A percentile compares a stretch with the other conserved stretches of the same genome.
Conservation (phyloP, 2,888 invertebrate species). For the Athalia circularis region DNA sequence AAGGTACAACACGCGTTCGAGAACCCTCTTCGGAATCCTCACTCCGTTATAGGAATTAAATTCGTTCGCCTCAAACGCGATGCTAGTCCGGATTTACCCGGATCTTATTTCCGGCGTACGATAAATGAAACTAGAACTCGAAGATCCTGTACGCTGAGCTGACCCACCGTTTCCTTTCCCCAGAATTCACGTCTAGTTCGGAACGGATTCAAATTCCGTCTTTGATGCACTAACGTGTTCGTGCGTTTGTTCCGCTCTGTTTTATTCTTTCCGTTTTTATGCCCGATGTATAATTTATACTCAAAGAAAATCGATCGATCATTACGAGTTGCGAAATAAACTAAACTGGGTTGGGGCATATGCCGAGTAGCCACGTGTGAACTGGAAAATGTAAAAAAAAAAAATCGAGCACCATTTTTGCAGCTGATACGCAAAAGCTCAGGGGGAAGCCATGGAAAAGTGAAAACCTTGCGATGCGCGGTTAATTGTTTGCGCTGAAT, state of each 20-base stretch:
- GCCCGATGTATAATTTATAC: too few species aligned
- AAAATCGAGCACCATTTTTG: neutral
- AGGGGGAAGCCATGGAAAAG: neutral
- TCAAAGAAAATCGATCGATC: too few species aligned
- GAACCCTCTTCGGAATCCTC: neutral
- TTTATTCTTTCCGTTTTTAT: neutral
- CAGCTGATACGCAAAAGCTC: too few species aligned
- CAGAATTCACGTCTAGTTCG: slow-evolving; percentile 21
- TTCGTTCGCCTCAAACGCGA: too few species aligned
- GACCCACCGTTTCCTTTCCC: neutral
- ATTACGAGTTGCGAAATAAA: too few species aligned
- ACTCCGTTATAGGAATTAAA: neutral
- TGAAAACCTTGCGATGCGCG: neutral
- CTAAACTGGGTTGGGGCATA: too few species aligned
- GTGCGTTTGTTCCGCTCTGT: neutral
- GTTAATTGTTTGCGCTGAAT: slow-evolving; percentile 12
- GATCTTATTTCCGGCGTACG: too few species aligned
- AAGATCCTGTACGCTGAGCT: neutral
- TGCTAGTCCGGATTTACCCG: too few species aligned
- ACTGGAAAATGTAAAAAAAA: neutral
- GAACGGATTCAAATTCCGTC: slow-evolving; percentile 23
- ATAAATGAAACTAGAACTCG: too few species aligned
- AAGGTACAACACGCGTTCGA: slow-evolving; percentile 24
- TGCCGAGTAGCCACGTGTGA: too few species aligned
- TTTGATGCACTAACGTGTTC: neutral